A percentile compares a stretch with the other conserved stretches of the same genome.
Evolutionary conservation across 1,140 invertebrate species (phyloP).

Genomic region (Lepidotrigona ventralis): DNA sequence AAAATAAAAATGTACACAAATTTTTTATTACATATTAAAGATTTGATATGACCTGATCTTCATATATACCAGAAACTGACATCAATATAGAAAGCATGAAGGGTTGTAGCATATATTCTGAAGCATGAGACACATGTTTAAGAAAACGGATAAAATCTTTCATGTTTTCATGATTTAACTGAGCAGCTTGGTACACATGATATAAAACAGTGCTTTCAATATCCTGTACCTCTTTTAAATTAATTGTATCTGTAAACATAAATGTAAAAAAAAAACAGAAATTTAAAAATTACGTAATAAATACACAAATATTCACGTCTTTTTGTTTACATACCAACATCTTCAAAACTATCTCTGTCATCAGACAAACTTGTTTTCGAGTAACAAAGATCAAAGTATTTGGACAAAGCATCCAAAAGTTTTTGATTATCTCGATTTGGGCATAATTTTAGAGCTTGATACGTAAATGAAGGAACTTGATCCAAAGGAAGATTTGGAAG

Average conservation of each 20-base stretch:
- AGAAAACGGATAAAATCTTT: conserved; percentile 80
- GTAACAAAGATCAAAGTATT: conserved; percentile 76
- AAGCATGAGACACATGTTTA: conserved; percentile 77
- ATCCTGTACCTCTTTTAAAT: conserved; percentile 73
- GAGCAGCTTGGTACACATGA: conserved; percentile 80
- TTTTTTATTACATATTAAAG: not conserved
- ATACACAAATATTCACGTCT: not conserved
- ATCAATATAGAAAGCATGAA: conserved; percentile 81
- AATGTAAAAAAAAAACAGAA: not conserved
- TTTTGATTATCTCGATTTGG: conserved; percentile 68
- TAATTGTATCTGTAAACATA: conserved; percentile 54
- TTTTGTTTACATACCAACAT: conserved; percentile 32
- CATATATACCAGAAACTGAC: conserved; percentile 78
- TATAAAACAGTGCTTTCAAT: conserved; percentile 82
- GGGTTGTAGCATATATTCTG: conserved; percentile 81
- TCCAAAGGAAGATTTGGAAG: conserved; percentile 68
- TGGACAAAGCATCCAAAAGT: conserved; percentile 73
- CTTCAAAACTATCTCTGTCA: conserved; percentile 54
- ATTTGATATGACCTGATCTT: conserved; percentile 75
- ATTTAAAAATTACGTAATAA: conserved; percentile 12
- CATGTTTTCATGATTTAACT: conserved; percentile 77
- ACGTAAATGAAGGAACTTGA: conserved; percentile 79
- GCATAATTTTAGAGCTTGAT: conserved; percentile 77
- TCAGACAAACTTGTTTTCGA: conserved; percentile 51
- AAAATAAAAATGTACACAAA: not conserved